Conservation (phyloP, 2,797 vertebrate genomes). For the Ptychadena robeensis region DNA sequence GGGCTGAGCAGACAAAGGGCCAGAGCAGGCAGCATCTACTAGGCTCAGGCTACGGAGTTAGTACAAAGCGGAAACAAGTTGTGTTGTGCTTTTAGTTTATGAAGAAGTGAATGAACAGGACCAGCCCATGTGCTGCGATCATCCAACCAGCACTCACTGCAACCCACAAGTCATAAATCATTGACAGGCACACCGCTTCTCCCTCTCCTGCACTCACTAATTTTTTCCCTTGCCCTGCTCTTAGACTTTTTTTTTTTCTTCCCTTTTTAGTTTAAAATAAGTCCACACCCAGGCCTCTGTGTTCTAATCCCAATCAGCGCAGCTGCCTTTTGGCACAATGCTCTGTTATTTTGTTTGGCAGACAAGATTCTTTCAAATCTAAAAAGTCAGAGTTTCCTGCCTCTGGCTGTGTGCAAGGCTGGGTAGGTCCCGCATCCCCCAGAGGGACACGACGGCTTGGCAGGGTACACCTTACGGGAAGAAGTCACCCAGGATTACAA, state of each 20-base stretch:
- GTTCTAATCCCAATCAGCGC: constrained; percentile 24
- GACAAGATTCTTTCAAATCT: background rate
- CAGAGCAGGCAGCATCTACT: background rate
- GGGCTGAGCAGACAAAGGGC: constrained; percentile 37
- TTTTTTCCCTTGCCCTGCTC: constrained; percentile 26
- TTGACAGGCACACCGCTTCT: constrained; percentile 43
- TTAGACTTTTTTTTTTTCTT: constrained; percentile 40
- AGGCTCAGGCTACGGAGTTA: background rate
- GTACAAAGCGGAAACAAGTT: constrained; percentile 42
- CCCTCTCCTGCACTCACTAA: constrained; percentile 21
- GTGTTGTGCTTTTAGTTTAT: constrained; percentile 37
- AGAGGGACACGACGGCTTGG: no score
- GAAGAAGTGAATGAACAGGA: constrained; percentile 57
- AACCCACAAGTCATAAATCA: constrained; percentile 44
- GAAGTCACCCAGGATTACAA: no score
- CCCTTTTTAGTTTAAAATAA: constrained; percentile 46
- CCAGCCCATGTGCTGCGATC: constrained; percentile 20
- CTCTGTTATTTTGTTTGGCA: constrained; percentile 17
- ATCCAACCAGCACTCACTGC: constrained; percentile 50
- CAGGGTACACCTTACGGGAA: background rate
- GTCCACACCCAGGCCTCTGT: constrained; percentile 37
- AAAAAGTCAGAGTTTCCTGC: constrained; percentile 6
- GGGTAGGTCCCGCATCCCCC: background rate
- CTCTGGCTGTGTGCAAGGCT: constrained; percentile 13
- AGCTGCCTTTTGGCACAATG: background rate